Base-by-base conservation (phyloP, 2,888 invertebrate species). In the Beris morrisii region DNA sequence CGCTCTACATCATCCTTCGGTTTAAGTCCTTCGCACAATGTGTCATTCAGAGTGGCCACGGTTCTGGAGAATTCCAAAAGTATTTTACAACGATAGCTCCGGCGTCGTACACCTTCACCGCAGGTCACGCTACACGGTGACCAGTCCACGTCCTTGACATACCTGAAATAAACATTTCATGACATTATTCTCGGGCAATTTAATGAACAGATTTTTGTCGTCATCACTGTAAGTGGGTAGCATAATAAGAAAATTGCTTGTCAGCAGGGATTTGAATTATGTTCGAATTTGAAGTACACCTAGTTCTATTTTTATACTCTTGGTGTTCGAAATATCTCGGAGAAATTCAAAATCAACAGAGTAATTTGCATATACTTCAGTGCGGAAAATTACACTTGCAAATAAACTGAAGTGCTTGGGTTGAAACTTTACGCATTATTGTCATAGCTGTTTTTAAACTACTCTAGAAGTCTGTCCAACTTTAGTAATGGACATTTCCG, bases 61-160 rank as follows among this genome's bases (percentile, higher is more conserved):
- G 94, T 94, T 72, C 90, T 86, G 66, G 95, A 93, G 80, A 95
- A 95, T 79, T 95, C 94, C 69, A 97, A 83, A 81, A 92, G 95
- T 74, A 97, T 95, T 83, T 93, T 94, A 83, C 98, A 98, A 73
- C 91, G 88, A n/a, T 95, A 95, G 73, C 89, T 87, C 43, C 96
- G 87, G 70, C 88, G 88, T n/a, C 91, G 84, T 72, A 90, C 84
- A 0, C 97, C 97, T 77, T 92, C 91, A 1, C 97, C 97, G 77
- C 97, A 97, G 0, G 91, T 89, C 0, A 90, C 91, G 73, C 93
- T 94, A 83, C 97, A 98, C 0, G 91, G 87, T 2, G 94, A 89
- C 96, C 96, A 97, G 64, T 92, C 91, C 9, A 81, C 82, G 68
- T 95, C 95, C 70, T 93, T 90, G 75, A 95, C 90, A 83, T 92